phyloP scores from a whole-genome alignment of 2,797 vertebrate species.

The Onychomys leucogaster region DNA sequence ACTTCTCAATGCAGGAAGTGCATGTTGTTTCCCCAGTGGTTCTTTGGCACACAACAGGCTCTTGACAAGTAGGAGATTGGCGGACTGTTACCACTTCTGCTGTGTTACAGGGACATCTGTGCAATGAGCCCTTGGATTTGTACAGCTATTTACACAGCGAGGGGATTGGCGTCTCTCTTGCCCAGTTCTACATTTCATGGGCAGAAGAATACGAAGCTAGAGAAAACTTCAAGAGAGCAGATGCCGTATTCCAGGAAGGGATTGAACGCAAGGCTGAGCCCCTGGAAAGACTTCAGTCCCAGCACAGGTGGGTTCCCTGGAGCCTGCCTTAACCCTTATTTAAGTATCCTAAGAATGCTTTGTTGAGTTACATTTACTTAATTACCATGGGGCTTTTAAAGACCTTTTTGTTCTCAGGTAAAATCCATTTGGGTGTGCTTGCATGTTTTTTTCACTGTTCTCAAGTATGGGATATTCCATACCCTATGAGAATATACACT shows the following conservation, averaged over 20 bases:
- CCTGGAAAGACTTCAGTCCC: constrained; percentile 92
- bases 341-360: constrained; percentile 11
- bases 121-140: constrained; percentile 93
- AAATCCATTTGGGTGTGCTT: not conserved
- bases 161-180: constrained; percentile 92
- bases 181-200: constrained; percentile 96
- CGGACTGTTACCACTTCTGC: constrained; percentile 43
- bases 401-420: not conserved
- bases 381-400: constrained; percentile 6
- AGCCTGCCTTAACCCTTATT: constrained; percentile 6
- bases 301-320: constrained; percentile 91
- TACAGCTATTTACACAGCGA: constrained; percentile 95
- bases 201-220: constrained; percentile 95
- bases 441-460: not conserved
- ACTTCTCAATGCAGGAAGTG: constrained; percentile 1
- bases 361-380: constrained; percentile 27
- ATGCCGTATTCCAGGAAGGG: constrained; percentile 94
- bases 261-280: constrained; percentile 92
- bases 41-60: not conserved
- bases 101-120: constrained; percentile 90
- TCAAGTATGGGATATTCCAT: not conserved
- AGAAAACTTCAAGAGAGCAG: constrained; percentile 93
- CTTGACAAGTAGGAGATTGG: constrained; percentile 23
- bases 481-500: not conserved
- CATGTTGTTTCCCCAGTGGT: not conserved